Evolutionary conservation across 2,888 invertebrate species (phyloP), one percentile per base, ranked within the genome.

Genomic region (Ichneumon xanthorius): DNA sequence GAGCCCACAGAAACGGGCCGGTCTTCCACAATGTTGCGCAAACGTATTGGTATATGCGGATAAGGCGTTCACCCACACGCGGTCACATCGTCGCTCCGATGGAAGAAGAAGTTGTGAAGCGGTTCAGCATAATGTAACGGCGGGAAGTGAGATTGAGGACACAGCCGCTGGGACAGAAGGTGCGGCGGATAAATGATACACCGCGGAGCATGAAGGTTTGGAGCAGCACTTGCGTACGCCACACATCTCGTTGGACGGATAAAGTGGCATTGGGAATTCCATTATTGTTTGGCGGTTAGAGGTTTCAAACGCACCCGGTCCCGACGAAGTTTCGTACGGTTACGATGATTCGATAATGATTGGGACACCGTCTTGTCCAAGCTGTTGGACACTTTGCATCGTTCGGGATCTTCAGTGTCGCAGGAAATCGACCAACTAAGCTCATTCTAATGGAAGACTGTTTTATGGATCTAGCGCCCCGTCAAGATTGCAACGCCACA

Each of bases 111-210:
- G 61, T 61, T 26, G 9, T 30, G 61, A 61, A 30, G 61, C 61
- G 30, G 61, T 61, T 53, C 50, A n/a, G 50, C 50, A n/a, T 16
- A 53, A 61, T 61, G 22, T 16, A 30, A 61, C 26, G 26, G 22
- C 26, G 61, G 22, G 33, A 30, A 63, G 30, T 16, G 61, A 63
- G 61, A 63, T 63, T 30, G 61, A 16, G 61, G 61, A 6, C 61
- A 30, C 33, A 63, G n/a, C 61, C n/a, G 30, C 61, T 33, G 61
- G 61, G 61, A 16, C 33, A 16, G 33, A 63, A 63, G 61, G 61
- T 63, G 61, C 16, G 61, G 61, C 61, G 61, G 30, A 63, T 63
- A 14, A 30, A 63, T 63, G 61, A 14, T 63, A 63, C 61, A 63
- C 14, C 33, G n/a, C 16, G 16, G 16, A 33, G 30, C 33, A 16